phyloP scores from a whole-genome alignment of 2,113 vertebrate species.

The Pimephales promelas region DNA sequence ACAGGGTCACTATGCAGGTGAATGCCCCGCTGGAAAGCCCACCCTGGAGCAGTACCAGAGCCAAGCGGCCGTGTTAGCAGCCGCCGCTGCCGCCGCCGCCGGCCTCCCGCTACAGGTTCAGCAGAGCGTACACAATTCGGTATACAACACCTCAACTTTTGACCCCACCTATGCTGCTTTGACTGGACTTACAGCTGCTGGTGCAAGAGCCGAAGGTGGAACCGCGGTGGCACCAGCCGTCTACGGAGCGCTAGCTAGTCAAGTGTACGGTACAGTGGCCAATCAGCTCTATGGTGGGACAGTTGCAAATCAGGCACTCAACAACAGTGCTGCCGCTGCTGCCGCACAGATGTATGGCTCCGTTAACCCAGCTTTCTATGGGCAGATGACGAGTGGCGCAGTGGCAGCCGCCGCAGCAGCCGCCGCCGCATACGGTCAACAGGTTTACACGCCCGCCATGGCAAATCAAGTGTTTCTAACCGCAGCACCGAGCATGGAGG shows the following conservation, averaged over 20 bases:
- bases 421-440: conserved; percentile 76
- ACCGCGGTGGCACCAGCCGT: conserved; percentile 81
- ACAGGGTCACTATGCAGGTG: conserved; percentile 82
- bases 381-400: conserved; percentile 74
- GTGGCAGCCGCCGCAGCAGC: conserved; percentile 74
- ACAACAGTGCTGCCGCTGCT: conserved; percentile 52
- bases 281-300: conserved; percentile 75
- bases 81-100: conserved; percentile 71
- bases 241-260: conserved; percentile 83
- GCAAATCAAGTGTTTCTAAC: conserved; percentile 76
- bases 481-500: conserved; percentile 76
- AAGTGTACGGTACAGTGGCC: conserved; percentile 81
- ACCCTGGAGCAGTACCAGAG: conserved; percentile 83
- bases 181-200: conserved; percentile 77
- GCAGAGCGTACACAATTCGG: conserved; percentile 76
- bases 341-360: conserved; percentile 78
- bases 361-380: conserved; percentile 75
- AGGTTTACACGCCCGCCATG: conserved; percentile 71
- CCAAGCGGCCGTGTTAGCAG: conserved; percentile 77
- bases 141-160: conserved; percentile 85
- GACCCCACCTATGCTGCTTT: conserved; percentile 83
- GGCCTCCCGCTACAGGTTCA: conserved; percentile 79
- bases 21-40: conserved; percentile 79
- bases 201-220: conserved; percentile 74
- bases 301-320: conserved; percentile 64